These are phyloP conservation scores for Catostomus latipinnis DNA, from an alignment of 2,797 vertebrate genomes.

Conservation along the genomic window DNA sequence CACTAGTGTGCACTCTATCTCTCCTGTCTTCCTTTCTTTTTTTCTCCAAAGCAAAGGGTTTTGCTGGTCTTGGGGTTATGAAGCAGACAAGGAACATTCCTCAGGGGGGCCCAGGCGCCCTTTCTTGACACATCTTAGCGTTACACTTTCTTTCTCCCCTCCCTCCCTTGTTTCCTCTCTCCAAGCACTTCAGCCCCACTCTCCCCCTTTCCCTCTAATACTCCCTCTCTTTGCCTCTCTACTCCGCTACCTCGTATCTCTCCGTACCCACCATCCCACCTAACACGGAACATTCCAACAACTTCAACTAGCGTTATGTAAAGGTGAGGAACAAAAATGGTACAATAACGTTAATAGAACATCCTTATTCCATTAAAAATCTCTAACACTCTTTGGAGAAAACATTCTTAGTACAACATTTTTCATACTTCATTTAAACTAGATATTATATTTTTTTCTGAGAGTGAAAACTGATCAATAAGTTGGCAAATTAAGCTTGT, in stretches of 20 bases:
- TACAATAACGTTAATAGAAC: too few relatives aligned
- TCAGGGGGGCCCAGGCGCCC: conserved; percentile 83
- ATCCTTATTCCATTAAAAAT: too few relatives aligned
- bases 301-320: too few relatives aligned
- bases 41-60: conserved; percentile 51
- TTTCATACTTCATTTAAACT: too few relatives aligned
- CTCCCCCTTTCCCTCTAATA: conserved; percentile 29
- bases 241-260: conserved; percentile 33
- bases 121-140: conserved; percentile 82
- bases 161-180: conserved; percentile 14
- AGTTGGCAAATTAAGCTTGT: too few relatives aligned
- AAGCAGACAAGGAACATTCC: conserved; percentile 86
- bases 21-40: conserved; percentile 54
- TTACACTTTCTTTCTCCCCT: conserved; percentile 65
- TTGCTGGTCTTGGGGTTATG: conserved; percentile 67
- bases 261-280: conserved; percentile 21
- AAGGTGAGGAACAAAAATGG: too few relatives aligned
- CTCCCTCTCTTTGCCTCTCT: conserved; percentile 40
- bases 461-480: too few relatives aligned
- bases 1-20: conserved; percentile 58
- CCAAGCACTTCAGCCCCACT: conserved; percentile 40
- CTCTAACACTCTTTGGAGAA: too few relatives aligned
- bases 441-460: too few relatives aligned
- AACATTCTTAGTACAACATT: too few relatives aligned
- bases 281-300: too few relatives aligned